Percentiles rank a stretch among this genome's conserved stretches.
These are phyloP conservation scores for Bellardia pandia DNA, from an alignment of 2,888 invertebrate species.

Conservation along the genomic window DNA sequence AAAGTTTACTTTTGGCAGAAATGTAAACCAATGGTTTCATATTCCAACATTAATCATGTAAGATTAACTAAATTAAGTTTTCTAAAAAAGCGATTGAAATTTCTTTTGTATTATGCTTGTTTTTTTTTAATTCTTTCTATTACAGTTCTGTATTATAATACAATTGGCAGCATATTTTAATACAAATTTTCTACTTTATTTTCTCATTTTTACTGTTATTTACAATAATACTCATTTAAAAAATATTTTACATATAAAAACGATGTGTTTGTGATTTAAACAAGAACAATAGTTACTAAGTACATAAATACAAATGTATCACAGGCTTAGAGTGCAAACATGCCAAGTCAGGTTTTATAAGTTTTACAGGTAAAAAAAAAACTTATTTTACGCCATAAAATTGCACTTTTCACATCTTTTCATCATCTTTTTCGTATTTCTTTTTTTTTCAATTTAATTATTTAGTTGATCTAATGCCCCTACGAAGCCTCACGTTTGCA, in stretches of 20 bases:
- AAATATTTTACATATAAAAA: constrained; percentile 10
- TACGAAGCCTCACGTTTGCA: no score
- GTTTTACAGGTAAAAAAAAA: no score
- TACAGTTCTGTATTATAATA: constrained; percentile 16
- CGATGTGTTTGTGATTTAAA: constrained; percentile 27
- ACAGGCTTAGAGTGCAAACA: not conserved
- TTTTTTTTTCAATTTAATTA: no score
- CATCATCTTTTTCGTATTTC: no score
- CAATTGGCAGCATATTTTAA: constrained; percentile 23
- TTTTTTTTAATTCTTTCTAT: not conserved
- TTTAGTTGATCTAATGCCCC: no score
- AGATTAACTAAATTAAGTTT: no score
- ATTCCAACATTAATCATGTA: no score
- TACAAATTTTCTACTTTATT: not conserved
- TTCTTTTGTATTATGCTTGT: no score
- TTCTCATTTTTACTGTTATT: not conserved
- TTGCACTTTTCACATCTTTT: no score
- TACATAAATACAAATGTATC: not conserved
- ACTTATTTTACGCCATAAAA: no score
- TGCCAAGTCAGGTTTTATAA: no score
- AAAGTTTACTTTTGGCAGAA: not conserved
- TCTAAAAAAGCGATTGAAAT: no score
- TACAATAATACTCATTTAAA: constrained; percentile 27
- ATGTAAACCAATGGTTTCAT: not conserved
- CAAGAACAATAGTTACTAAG: constrained; percentile 13